Conservation (phyloP, 2,888 invertebrate genomes). For the Spisula subtruncata region DNA sequence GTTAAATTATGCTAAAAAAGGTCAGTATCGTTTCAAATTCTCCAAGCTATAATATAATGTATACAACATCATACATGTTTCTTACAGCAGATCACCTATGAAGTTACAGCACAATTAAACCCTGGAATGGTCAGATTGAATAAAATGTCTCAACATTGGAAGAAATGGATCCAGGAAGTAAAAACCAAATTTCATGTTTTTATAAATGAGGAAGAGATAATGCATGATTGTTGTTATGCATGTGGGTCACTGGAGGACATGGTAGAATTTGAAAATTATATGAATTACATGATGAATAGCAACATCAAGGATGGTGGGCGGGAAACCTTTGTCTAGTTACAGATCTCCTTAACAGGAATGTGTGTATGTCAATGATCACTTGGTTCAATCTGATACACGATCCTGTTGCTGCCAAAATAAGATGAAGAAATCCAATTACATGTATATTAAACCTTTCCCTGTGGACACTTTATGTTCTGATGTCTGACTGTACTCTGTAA, state of each 20-base stretch:
- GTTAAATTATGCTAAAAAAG: too few species aligned
- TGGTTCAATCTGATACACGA: too few species aligned
- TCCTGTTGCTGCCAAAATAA: too few species aligned
- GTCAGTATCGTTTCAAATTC: too few species aligned
- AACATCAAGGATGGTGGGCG: not conserved
- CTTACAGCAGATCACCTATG: not conserved
- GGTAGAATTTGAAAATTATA: not conserved
- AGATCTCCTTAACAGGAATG: too few species aligned
- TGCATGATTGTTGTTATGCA: not conserved
- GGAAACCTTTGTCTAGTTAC: not conserved
- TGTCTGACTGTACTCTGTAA: too few species aligned
- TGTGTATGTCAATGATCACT: too few species aligned
- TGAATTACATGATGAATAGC: not conserved
- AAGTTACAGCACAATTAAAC: not conserved
- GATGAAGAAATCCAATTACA: too few species aligned
- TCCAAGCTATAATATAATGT: too few species aligned
- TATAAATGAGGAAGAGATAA: not conserved
- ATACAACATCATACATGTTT: too few species aligned
- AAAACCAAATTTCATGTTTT: not conserved
- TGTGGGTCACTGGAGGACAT: not conserved
- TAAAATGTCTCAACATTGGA: not conserved
- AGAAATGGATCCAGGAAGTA: not conserved
- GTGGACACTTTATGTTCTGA: too few species aligned
- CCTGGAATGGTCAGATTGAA: not conserved
- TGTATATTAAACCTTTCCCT: too few species aligned